Percentiles rank a stretch among this genome's conserved stretches.
phyloP scores from a whole-genome alignment of 2,888 invertebrate genomes.

The Sinopyrophorus schimmeli region DNA sequence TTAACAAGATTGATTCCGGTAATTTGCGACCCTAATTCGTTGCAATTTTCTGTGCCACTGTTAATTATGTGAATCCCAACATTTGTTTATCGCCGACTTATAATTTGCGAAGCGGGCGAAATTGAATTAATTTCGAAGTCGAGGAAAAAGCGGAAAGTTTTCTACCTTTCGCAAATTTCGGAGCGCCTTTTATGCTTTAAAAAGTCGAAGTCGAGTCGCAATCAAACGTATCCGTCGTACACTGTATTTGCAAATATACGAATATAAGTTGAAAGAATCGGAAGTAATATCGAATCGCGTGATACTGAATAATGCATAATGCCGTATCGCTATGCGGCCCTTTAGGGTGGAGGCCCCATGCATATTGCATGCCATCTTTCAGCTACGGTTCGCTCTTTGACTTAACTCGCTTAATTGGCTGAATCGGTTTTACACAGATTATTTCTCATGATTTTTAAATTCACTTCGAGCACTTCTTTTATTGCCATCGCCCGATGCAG shows the following conservation, averaged over 20 bases:
- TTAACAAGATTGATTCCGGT: constrained; percentile 52
- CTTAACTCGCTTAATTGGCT: constrained; percentile 40
- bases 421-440: constrained; percentile 31
- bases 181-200: neutral
- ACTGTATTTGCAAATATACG: constrained; percentile 37
- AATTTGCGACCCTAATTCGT: constrained; percentile 44
- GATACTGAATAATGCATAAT: constrained; percentile 46
- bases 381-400: constrained; percentile 39
- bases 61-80: constrained; percentile 38
- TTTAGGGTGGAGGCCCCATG: constrained; percentile 39
- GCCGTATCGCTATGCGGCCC: constrained; percentile 45
- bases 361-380: constrained; percentile 45
- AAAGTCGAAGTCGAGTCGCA: constrained; percentile 6
- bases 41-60: constrained; percentile 41
- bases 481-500: too few species aligned
- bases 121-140: too few species aligned
- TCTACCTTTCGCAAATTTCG: too few species aligned
- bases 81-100: constrained; percentile 14
- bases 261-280: constrained; percentile 45
- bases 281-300: constrained; percentile 46
- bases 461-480: neutral
- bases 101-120: too few species aligned
- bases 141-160: too few species aligned
- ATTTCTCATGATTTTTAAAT: constrained; percentile 28
- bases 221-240: constrained; percentile 17